Evolutionary conservation across 2,113 vertebrate species (phyloP), one percentile per base, ranked within the genome.

Genomic region (Isurus oxyrinchus): DNA sequence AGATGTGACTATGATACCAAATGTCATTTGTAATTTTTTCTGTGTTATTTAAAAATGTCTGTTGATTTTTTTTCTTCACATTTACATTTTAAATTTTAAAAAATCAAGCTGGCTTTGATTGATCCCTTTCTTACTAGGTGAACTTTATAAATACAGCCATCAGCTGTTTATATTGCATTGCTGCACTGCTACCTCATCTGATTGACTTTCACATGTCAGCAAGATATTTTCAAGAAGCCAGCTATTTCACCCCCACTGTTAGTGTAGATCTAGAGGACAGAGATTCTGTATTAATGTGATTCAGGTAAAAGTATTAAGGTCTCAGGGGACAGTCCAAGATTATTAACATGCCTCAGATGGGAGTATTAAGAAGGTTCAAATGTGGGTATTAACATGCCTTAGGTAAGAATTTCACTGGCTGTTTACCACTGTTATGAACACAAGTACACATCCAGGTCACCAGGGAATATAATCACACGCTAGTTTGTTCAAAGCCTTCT

Each of bases 11-110:
- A 53, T 55, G 44, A 72, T 69, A 27, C n/a, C 27, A 72, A 69
- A 72, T 95, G 66, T 95, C 66, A 69, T 23, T 69, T 95, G 91
- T 66, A 94, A 94, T 69, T 40, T 69, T 93, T 69, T 93, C n/a
- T 95, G 63, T 72, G 40, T 69, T 49, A 95, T 93, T n/a, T 93
- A 94, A 44, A 72, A 16, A 55, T 49, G 31, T 27, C 44, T 31
- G 44, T 55, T 95, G 27, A 25, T 40, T 13, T 44, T 40, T 40
- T 69, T 95, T 63, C 40, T 53, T 55, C 94, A 95, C 14, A 53
- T 69, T 76, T 53, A 31, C 94, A 95, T 55, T 53, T 76, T 31
- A 72, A 53, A 16, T 72, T 53, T 35, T 35, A 8, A 95, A 94
- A 67, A 72, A 49, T 44, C 25, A 31, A 76, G 66, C 57, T 72